Evolutionary conservation across 2,888 invertebrate genomes (phyloP).

Genomic region (Rhodophaea formosa): DNA sequence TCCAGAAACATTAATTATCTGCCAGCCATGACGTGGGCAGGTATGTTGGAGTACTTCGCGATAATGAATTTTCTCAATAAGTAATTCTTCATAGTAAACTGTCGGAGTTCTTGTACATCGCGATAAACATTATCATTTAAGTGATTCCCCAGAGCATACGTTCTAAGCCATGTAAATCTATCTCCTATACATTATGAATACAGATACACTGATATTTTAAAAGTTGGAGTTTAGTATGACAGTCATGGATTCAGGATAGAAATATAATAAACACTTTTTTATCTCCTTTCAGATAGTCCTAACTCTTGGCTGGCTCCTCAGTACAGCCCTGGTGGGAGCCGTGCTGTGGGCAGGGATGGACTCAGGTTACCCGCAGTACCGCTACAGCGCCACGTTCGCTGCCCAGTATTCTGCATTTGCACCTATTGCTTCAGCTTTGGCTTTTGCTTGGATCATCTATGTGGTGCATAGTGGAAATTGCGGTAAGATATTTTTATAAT

Average conservation of each 20-base stretch:
- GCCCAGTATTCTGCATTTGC: constrained; percentile 84
- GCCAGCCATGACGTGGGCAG: too few relatives aligned
- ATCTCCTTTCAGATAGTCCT: constrained; percentile 63
- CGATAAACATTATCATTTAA: too few relatives aligned
- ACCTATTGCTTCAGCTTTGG: constrained; percentile 82
- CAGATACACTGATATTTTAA: too few relatives aligned
- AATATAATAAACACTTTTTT: background rate
- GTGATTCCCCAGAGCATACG: too few relatives aligned
- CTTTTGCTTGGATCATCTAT: constrained; percentile 84
- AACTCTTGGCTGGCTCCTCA: constrained; percentile 78
- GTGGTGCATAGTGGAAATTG: constrained; percentile 79
- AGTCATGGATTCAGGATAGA: too few relatives aligned
- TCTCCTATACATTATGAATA: background rate
- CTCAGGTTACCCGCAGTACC: constrained; percentile 80
- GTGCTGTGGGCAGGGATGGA: constrained; percentile 83
- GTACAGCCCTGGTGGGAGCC: constrained; percentile 64
- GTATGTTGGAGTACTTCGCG: too few relatives aligned
- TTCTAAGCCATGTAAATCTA: too few relatives aligned
- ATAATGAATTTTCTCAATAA: too few relatives aligned
- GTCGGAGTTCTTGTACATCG: too few relatives aligned
- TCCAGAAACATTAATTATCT: too few relatives aligned
- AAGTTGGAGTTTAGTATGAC: too few relatives aligned
- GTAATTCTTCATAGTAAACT: too few relatives aligned
- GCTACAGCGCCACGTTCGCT: constrained; percentile 82
- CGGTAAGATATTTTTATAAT: constrained; percentile 53